Base-by-base conservation (phyloP, 2,113 vertebrate species). In the Cyanoderma ruficeps region DNA sequence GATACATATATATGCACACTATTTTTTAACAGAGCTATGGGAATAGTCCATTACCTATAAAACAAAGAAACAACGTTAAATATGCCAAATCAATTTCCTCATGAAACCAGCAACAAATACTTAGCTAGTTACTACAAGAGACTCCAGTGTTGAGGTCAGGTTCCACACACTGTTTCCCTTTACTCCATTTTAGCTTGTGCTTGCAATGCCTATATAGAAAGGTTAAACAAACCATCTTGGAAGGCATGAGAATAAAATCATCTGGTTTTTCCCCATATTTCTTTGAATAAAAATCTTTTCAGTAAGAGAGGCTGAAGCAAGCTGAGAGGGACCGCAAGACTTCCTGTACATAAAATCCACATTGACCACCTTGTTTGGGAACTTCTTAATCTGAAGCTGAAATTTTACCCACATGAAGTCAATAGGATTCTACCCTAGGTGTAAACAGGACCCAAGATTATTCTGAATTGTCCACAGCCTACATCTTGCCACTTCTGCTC, bases 81-180 rank as follows among this genome's bases (percentile, higher is more conserved):
- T 90, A 94, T 96, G 95, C 95, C 94, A 97, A 89, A 96, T 96
- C 93, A 93, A 96, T 97, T 97, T 94, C 95, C 85, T 92, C 49
- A 75, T 91, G 88, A 94, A 96, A 92, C 87, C 70, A 95, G 87
- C 67, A 96, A 96, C 91, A 96, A 95, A 96, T 94, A 95, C 61
- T 75, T 87, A 93, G 31, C 47, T 84, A 81, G 83, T 94, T 91
- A 78, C 53, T 90, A 28, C 75, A 85, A 74, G 76, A 91, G 35
- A 78, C 53, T 94, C 83, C 52, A 88, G 17, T 2, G 3, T 72
- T 67, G 78, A 86, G 57, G 81, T 93, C 71, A 71, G 33, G 52
- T 91, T 93, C 42, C 47, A 83, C 24, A 4, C 50, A 19, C 13
- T 61, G 33, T 70, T 20, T 37, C 60, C 28, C 46, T 83, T 89